Evolutionary conservation across 2,888 invertebrate species (phyloP).

Genomic region (Tryphoninae sp.): DNA sequence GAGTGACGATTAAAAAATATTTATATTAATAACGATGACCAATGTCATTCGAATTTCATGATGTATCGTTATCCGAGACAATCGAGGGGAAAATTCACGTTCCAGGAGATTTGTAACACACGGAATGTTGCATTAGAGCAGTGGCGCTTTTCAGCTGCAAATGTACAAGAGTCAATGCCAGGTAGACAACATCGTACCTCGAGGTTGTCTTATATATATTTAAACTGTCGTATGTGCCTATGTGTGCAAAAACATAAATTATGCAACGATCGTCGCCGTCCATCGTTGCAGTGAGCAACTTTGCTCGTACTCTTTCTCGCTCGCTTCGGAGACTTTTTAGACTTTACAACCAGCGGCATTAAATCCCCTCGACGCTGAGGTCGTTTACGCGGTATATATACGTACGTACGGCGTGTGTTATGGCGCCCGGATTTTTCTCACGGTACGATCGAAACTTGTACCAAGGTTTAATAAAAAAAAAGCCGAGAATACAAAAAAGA

Average conservation of each 20-base stretch:
- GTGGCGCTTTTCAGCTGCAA: constrained; percentile 39
- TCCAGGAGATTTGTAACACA: constrained; percentile 2
- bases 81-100: constrained; percentile 6
- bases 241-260: constrained; percentile 62
- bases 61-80: background rate
- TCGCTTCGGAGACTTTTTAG: constrained; percentile 54
- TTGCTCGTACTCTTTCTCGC: constrained; percentile 29
- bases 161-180: constrained; percentile 42
- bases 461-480: constrained; percentile 15
- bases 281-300: constrained; percentile 59
- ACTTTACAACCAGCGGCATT: constrained; percentile 63
- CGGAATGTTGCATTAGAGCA: constrained; percentile 31
- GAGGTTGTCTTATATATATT: constrained; percentile 2
- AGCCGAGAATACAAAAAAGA: background rate
- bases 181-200: constrained; percentile 20
- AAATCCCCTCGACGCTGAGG: constrained; percentile 61
- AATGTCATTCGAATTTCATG: constrained; percentile 20
- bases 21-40: background rate
- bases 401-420: constrained; percentile 51
- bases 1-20: constrained; percentile 27
- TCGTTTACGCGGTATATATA: constrained; percentile 54
- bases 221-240: constrained; percentile 16
- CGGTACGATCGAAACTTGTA: constrained; percentile 56
- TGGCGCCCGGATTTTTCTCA: constrained; percentile 62
- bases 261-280: constrained; percentile 63